A percentile compares a stretch with the other conserved stretches of the same genome.
These are phyloP conservation scores for Galago senegalensis DNA, from an alignment of 2,797 vertebrate species.

Conservation along the genomic window DNA sequence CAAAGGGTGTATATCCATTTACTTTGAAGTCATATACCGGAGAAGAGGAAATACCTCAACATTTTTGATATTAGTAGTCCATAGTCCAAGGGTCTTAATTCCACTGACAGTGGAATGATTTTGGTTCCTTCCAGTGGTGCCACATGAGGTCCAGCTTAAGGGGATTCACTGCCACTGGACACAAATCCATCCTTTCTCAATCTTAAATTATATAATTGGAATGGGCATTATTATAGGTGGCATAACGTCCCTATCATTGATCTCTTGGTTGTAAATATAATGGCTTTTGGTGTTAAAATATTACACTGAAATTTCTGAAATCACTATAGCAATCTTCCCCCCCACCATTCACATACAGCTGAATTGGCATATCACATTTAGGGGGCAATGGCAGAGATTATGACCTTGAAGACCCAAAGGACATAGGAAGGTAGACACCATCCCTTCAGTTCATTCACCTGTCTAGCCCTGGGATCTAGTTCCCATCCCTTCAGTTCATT, in stretches of 20 bases:
- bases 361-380: neutral
- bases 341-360: neutral
- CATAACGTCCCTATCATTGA: neutral
- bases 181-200: neutral
- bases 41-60: neutral
- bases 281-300: conserved; percentile 19
- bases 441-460: neutral
- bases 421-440: neutral
- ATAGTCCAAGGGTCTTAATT: neutral
- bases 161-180: neutral
- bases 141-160: neutral
- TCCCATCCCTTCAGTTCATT: neutral
- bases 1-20: neutral
- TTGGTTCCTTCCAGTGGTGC: neutral
- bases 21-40: neutral
- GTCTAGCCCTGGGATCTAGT: no score
- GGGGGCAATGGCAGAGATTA: neutral
- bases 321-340: neutral
- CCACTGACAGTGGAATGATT: neutral
- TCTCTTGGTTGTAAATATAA: neutral
- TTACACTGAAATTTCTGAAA: neutral
- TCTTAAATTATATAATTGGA: neutral
- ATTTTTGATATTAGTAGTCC: neutral
- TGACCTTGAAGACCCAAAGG: neutral
- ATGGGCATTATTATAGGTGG: neutral